Conservation (phyloP, 2,888 invertebrate genomes). For the Caenorhabditis sinica region DNA sequence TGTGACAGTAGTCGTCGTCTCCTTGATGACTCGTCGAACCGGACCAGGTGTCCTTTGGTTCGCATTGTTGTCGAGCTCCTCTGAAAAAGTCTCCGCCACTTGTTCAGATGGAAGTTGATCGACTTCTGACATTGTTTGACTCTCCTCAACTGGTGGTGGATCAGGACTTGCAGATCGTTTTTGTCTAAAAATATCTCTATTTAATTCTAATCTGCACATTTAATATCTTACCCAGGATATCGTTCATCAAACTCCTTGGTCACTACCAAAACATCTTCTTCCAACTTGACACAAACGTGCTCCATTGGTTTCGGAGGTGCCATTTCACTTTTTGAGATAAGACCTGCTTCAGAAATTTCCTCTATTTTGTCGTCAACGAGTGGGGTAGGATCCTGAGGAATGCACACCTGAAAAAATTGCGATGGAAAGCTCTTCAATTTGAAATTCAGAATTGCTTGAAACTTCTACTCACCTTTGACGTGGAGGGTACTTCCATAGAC, state of each 20-base stretch:
- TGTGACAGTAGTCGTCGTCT: constrained; percentile 40
- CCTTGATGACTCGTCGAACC: constrained; percentile 27
- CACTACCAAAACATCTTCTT: constrained; percentile 67
- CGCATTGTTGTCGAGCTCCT: constrained; percentile 47
- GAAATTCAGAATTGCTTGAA: background rate
- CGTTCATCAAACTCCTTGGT: constrained; percentile 64
- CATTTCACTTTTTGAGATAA: constrained; percentile 61
- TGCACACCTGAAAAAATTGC: constrained; percentile 54
- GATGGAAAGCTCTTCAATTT: too few relatives aligned
- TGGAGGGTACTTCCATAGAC: constrained; percentile 72
- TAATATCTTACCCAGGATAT: constrained; percentile 57
- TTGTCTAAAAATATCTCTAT: constrained; percentile 41
- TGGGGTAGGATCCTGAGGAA: constrained; percentile 69
- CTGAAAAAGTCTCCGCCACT: constrained; percentile 20
- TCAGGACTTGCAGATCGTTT: constrained; percentile 67
- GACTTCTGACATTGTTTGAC: constrained; percentile 43
- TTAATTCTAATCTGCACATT: background rate
- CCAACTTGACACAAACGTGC: constrained; percentile 60
- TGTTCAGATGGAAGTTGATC: constrained; percentile 44
- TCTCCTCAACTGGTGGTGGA: constrained; percentile 42
- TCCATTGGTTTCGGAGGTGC: constrained; percentile 59
- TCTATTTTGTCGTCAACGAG: constrained; percentile 69
- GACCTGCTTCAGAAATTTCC: constrained; percentile 61
- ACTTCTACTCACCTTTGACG: constrained; percentile 45
- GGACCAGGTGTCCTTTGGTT: constrained; percentile 50